Evolutionary conservation across 1,140 invertebrate species (phyloP), one percentile per base, ranked within the genome.

Genomic region (Carposina sasakii): DNA sequence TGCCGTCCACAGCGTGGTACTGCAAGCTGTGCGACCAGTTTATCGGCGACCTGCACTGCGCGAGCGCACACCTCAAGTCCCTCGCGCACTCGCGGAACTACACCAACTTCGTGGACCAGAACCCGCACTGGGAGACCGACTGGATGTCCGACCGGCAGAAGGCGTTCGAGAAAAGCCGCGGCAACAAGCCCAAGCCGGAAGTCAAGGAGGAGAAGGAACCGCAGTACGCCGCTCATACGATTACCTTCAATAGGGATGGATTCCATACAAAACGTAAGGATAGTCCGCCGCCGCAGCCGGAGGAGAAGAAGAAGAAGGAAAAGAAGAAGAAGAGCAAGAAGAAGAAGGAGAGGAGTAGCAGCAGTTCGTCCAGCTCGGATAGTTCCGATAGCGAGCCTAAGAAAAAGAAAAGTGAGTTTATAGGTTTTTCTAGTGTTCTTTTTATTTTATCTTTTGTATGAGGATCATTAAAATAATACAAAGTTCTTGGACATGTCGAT

Each of bases 41-140:
- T 91, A 94, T 95, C 57, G 94, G 94, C 0, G 94, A 96, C 75
- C 87, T 94, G 31, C 92, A 95, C 75, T 94, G 94, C 77, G 93
- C 93, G 8, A 93, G 92, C 19, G 87, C 92, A 3, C 94, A 96
- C 85, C 82, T 96, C 34, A 94, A 94, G 66, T 94, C 92, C 0
- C 85, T 90, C 43, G 71, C 86, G 3, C 94, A 96, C 79, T 90
- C 91, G 46, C 89, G 91, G 54, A 93, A 93, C 71, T 95, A 92
- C 76, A 87, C 90, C 31, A 90, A 89, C 48, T 94, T 92, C 59
- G 88, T 93, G 4, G 90, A 92, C 34, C 90, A 93, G 76, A 93
- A 93, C 79, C 92, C 93, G 0, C 91, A 93, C 58, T 95, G 93
- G 91, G 94, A 96, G 73, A 90, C 89, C 0, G 92, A 94, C 60